These are phyloP conservation scores for Drosophila leonis DNA, from an alignment of 2,888 invertebrate genomes.

Conservation along the genomic window DNA sequence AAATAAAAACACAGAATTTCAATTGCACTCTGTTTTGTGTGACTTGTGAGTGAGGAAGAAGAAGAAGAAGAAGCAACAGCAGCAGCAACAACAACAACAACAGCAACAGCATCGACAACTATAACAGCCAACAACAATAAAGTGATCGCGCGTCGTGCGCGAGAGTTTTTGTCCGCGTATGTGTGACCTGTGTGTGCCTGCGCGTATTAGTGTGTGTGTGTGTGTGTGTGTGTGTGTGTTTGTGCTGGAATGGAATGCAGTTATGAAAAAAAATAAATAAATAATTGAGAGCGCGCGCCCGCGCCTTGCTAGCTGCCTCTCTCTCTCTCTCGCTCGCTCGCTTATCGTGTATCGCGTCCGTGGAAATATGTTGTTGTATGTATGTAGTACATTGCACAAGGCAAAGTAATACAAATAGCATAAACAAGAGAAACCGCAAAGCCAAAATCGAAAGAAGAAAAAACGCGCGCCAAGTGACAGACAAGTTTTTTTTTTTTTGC, in stretches of 20 bases:
- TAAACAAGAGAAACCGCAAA: slow-evolving; percentile 65
- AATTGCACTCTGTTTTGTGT: slow-evolving; percentile 60
- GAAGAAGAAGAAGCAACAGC: slow-evolving; percentile 25
- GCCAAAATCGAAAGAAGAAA: slow-evolving; percentile 32
- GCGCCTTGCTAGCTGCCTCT: slow-evolving; percentile 58
- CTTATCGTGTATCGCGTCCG: slow-evolving; percentile 43
- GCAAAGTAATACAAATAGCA: slow-evolving; percentile 48
- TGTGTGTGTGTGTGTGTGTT: slow-evolving; percentile 36
- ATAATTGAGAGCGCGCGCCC: slow-evolving; percentile 77
- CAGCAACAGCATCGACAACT: slow-evolving; percentile 43
- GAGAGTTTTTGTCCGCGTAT: slow-evolving; percentile 45
- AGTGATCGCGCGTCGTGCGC: slow-evolving; percentile 65
- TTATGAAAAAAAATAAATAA: slow-evolving; percentile 78
- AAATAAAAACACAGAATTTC: slow-evolving; percentile 45
- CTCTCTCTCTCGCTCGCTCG: slow-evolving; percentile 30
- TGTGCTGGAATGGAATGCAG: slow-evolving; percentile 84
- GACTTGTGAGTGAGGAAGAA: slow-evolving; percentile 51
- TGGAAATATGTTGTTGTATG: slow-evolving; percentile 52
- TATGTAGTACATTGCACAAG: slow-evolving; percentile 70
- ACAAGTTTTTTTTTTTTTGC: slow-evolving; percentile 49
- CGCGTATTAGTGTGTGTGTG: slow-evolving; percentile 30
- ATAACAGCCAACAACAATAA: slow-evolving; percentile 47
- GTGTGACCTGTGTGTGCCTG: slow-evolving; percentile 34
- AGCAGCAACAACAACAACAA: slow-evolving; percentile 16
- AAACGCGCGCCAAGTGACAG: slow-evolving; percentile 67